phyloP scores from a whole-genome alignment of 2,797 vertebrate species.

The Vultur gryphus region DNA sequence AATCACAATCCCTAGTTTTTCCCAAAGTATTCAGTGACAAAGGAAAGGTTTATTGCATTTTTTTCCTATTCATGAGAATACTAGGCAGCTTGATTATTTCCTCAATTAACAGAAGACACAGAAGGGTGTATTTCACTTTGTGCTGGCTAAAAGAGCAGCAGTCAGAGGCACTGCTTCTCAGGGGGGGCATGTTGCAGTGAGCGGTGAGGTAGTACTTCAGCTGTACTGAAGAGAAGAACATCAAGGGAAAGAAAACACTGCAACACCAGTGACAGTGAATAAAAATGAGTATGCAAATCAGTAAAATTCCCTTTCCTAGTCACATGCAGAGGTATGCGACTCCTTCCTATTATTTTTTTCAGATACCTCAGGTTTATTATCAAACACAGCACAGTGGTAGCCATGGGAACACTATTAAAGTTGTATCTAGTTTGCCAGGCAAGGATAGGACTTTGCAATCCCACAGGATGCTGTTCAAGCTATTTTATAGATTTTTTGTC shows the following conservation, averaged over 20 bases:
- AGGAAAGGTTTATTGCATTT: not conserved
- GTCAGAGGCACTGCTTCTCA: not conserved
- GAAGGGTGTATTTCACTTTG: not conserved
- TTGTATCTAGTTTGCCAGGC: not conserved
- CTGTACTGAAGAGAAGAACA: not conserved
- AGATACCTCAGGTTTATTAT: not conserved
- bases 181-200: not conserved
- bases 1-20: not conserved
- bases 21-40: not conserved
- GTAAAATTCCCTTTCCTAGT: not conserved
- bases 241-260: not conserved
- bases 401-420: slow-evolving; percentile 38
- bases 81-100: not conserved
- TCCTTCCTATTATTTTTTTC: not conserved
- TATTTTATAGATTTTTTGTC: not conserved
- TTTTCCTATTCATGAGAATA: not conserved
- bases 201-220: not conserved
- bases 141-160: not conserved
- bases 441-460: not conserved
- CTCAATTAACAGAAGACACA: not conserved
- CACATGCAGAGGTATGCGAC: not conserved
- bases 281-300: not conserved
- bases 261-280: not conserved
- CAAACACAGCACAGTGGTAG: not conserved
- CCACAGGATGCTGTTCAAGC: not conserved